Conservation (phyloP, 1,140 invertebrate species). For the Solen grandis region DNA sequence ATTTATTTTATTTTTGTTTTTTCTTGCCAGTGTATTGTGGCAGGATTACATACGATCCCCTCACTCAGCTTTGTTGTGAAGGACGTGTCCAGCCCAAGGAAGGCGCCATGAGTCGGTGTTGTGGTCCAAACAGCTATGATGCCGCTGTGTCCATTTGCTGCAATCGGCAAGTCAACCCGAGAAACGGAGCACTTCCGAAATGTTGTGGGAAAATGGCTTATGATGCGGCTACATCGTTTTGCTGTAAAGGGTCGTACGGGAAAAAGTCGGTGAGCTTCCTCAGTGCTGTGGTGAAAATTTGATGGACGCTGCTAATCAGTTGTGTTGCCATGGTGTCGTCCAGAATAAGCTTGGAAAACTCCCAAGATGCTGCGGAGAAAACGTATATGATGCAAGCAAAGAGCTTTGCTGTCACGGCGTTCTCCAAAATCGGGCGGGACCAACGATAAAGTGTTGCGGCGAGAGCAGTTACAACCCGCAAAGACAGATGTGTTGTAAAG, state of each 20-base stretch:
- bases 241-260: conserved; percentile 31
- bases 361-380: conserved; percentile 33
- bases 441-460: conserved; percentile 34
- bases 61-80: conserved; percentile 44
- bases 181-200: conserved; percentile 39
- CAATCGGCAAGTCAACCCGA: conserved; percentile 12
- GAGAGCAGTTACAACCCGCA: conserved; percentile 37
- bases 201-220: conserved; percentile 33
- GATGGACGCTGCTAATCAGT: conserved; percentile 28
- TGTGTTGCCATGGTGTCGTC: conserved; percentile 36
- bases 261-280: conserved; percentile 45
- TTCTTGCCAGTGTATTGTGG: conserved; percentile 38
- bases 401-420: conserved; percentile 39
- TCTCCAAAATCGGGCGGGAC: conserved; percentile 14
- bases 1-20: neutral
- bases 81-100: conserved; percentile 11
- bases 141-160: conserved; percentile 35
- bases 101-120: conserved; percentile 44
- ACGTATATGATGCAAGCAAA: conserved; percentile 24
- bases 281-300: conserved; percentile 37
- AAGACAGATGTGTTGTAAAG: conserved; percentile 49
- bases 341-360: conserved; percentile 39
- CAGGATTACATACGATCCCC: conserved; percentile 9
- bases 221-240: conserved; percentile 39
- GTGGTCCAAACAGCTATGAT: conserved; percentile 21